Evolutionary conservation across 1,140 invertebrate species (phyloP).

Genomic region (Papilio dardanus): DNA sequence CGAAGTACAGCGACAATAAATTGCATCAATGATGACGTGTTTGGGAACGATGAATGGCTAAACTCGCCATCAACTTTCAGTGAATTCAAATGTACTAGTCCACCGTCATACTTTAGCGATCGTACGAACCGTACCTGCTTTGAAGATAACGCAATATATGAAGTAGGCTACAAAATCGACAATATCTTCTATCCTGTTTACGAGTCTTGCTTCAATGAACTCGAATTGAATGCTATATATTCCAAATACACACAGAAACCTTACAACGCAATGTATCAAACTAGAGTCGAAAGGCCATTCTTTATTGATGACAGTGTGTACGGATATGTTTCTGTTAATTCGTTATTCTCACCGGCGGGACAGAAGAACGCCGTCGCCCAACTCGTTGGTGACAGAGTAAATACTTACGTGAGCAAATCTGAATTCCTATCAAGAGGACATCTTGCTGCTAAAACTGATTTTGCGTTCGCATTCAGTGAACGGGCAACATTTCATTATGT

Average conservation of each 20-base stretch:
- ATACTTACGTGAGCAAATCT: constrained; percentile 55
- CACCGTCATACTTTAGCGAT: constrained; percentile 56
- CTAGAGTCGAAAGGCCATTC: constrained; percentile 62
- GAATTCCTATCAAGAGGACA: constrained; percentile 85
- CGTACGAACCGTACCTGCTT: constrained; percentile 68
- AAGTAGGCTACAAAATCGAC: constrained; percentile 69
- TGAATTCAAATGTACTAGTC: constrained; percentile 55
- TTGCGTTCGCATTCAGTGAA: constrained; percentile 85
- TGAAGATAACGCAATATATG: constrained; percentile 55
- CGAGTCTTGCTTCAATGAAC: constrained; percentile 70
- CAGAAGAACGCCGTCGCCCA: constrained; percentile 58
- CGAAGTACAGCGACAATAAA: constrained; percentile 52
- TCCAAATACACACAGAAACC: constrained; percentile 72
- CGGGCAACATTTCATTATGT: constrained; percentile 86
- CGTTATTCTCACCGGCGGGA: constrained; percentile 60
- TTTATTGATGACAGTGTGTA: constrained; percentile 63
- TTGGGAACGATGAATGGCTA: constrained; percentile 66
- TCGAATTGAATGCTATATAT: constrained; percentile 58
- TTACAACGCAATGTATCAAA: constrained; percentile 70
- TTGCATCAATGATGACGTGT: constrained; percentile 61
- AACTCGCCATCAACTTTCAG: constrained; percentile 51
- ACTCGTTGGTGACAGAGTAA: constrained; percentile 56
- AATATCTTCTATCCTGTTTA: constrained; percentile 63
- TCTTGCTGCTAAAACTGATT: constrained; percentile 86
- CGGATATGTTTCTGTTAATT: constrained; percentile 54